Evolutionary conservation across 1,140 invertebrate genomes (phyloP), one percentile per base, ranked within the genome.

Genomic region (Lordiphosa mommai): DNA sequence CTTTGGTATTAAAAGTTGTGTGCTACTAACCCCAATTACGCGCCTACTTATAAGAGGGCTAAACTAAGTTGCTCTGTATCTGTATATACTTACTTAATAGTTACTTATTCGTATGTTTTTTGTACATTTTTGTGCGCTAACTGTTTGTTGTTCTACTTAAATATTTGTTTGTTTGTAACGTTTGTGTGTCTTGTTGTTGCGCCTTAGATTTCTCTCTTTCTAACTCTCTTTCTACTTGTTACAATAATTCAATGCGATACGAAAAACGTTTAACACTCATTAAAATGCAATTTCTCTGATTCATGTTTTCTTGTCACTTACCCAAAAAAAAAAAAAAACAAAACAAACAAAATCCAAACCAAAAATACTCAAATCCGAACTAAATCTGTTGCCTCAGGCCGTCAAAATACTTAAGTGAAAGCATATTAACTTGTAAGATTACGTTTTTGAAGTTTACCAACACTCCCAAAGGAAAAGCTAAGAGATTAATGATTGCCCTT

Each of bases 301-400:
- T 76, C 76, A 82, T 82, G 61, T 82, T 69, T 80, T 82, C 76
- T 43, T 43, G 40, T 82, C 76, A 82, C 76, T 82, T 84, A 82
- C 66, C 36, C 29, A 20, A 33, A 49, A 29, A 29, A n/a, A 7
- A 29, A 36, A 51, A 30, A 36, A 34, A 34, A 20, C 14, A 27
- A 9, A 38, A 38, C 8, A 38, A 17, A 16, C 16, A 9, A 7
- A 20, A 40, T 20, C 37, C 20, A 40, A 17, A 17, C 37, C 20
- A 23, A 23, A 23, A 23, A 23, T 27, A 43, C 40, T 43, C 40
- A 43, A 82, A 85, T 84, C 77, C 77, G 77, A 84, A 84, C 76
- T 85, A 77, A 67, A 77, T 64, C 76, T 72, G 68, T 84, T 84
- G 77, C 77, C 77, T 84, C 74, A 84, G 77, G 77, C 79, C 72